Evolutionary conservation across 2,113 vertebrate species (phyloP).

Genomic region (Aspiorhynchus laticeps): DNA sequence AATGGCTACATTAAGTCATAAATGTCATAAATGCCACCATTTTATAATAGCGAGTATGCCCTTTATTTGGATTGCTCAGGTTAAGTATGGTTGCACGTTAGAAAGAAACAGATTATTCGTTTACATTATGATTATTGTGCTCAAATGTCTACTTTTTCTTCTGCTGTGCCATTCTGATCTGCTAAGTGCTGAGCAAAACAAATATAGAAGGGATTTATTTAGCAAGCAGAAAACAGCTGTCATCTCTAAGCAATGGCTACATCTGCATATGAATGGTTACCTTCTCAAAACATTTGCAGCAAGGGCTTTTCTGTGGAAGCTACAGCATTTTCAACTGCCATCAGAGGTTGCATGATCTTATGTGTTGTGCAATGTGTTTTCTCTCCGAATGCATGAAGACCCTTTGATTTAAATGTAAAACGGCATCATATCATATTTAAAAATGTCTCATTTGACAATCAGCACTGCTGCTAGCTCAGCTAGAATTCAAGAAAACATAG

Average conservation of each 20-base stretch:
- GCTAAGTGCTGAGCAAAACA: slow-evolving; percentile 29
- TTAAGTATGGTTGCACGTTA: background rate
- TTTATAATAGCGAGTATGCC: background rate
- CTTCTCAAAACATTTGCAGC: slow-evolving; percentile 5
- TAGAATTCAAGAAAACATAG: background rate
- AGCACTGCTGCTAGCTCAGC: background rate
- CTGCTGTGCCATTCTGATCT: background rate
- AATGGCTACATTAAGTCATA: slow-evolving; percentile 6
- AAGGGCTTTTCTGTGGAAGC: background rate
- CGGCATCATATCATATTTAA: background rate
- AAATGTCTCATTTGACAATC: background rate
- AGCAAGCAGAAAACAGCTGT: slow-evolving; percentile 26
- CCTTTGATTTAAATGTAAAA: background rate
- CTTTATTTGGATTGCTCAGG: slow-evolving; percentile 6
- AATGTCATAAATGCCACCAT: background rate
- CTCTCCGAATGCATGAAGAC: background rate
- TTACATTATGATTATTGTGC: slow-evolving; percentile 16
- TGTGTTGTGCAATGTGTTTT: background rate
- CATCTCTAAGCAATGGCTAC: slow-evolving; percentile 27
- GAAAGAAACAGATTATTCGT: slow-evolving; percentile 2
- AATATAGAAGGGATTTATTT: slow-evolving; percentile 31
- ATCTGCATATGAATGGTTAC: slow-evolving; percentile 22
- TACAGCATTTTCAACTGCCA: background rate
- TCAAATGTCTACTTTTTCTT: slow-evolving; percentile 22
- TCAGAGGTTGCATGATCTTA: background rate